Conservation (phyloP, 2,797 vertebrate species). For the Melanotaenia pygmaea region DNA sequence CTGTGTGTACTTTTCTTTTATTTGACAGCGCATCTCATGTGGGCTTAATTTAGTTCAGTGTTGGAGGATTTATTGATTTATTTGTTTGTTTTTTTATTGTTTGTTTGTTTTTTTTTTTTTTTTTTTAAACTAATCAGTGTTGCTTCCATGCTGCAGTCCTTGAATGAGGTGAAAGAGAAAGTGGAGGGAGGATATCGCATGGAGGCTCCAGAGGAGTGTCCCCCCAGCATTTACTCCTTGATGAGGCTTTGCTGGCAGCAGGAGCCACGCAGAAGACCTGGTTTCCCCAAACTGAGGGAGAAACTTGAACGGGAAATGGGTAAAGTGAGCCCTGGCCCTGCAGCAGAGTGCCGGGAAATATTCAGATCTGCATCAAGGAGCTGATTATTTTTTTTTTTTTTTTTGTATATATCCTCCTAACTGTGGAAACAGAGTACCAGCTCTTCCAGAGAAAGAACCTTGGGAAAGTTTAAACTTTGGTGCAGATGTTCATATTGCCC, state of each 20-base stretch:
- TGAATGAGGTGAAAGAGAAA: slow-evolving; percentile 86
- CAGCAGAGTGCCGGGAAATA: neutral
- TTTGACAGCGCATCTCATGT: too few species aligned
- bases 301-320: slow-evolving; percentile 84
- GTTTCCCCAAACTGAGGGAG: slow-evolving; percentile 89
- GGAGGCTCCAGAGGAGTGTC: slow-evolving; percentile 89
- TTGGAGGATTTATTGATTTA: too few species aligned
- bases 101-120: too few species aligned
- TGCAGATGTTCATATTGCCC: too few species aligned
- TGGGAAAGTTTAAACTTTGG: too few species aligned
- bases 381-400: slow-evolving; percentile 9
- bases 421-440: neutral
- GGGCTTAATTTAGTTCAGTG: too few species aligned
- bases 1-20: too few species aligned
- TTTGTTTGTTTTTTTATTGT: too few species aligned
- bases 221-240: slow-evolving; percentile 79
- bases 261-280: slow-evolving; percentile 86
- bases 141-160: slow-evolving; percentile 71
- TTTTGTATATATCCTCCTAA: too few species aligned
- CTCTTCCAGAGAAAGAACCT: neutral
- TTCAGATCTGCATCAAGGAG: slow-evolving; percentile 20
- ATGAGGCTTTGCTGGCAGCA: slow-evolving; percentile 92
- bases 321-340: slow-evolving; percentile 12
- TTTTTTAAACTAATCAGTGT: fast-evolving
- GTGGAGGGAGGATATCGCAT: slow-evolving; percentile 91